A percentile compares a stretch with the other conserved stretches of the same genome.
phyloP scores from a whole-genome alignment of 2,888 invertebrate genomes.

The Drosophila pseudotakahashii region DNA sequence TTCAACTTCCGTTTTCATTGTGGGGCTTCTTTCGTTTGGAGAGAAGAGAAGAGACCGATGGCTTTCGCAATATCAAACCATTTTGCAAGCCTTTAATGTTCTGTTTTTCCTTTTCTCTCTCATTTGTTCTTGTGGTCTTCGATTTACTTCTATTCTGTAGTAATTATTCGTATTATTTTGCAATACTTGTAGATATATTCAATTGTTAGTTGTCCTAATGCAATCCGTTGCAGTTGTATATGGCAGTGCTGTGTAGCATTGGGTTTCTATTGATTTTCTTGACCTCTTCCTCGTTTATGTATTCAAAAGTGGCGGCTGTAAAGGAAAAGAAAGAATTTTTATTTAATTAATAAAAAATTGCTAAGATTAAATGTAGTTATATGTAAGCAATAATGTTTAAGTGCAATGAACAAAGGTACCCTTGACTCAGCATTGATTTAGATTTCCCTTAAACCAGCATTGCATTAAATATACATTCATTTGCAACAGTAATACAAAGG shows the following conservation, averaged over 20 bases:
- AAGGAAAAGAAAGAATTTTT: neutral
- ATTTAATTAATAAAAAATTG: neutral
- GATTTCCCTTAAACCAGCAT: neutral
- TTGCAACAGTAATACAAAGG: neutral
- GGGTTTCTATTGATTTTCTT: slow-evolving; percentile 59
- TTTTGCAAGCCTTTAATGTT: slow-evolving; percentile 35
- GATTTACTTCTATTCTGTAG: slow-evolving; percentile 25
- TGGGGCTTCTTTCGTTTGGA: slow-evolving; percentile 18
- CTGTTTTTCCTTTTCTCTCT: slow-evolving; percentile 15
- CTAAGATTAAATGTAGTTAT: neutral
- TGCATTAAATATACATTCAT: neutral
- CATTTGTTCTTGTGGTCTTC: slow-evolving; percentile 25
- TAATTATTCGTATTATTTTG: slow-evolving; percentile 34
- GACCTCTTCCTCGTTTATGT: slow-evolving; percentile 50
- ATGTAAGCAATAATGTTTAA: too few species aligned
- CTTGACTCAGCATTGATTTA: neutral
- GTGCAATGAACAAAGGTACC: too few species aligned
- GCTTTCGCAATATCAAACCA: slow-evolving; percentile 38
- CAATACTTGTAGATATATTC: slow-evolving; percentile 45
- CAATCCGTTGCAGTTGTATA: slow-evolving; percentile 49
- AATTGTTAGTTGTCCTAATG: slow-evolving; percentile 40
- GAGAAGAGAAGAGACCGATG: slow-evolving; percentile 1
- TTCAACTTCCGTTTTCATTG: slow-evolving; percentile 39
- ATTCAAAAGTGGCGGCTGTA: slow-evolving; percentile 57
- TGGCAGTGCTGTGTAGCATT: slow-evolving; percentile 79